Percentiles rank a stretch among this genome's conserved stretches.
Conservation (phyloP, 1,140 invertebrate genomes). For the Alviniconcha marisindica region DNA sequence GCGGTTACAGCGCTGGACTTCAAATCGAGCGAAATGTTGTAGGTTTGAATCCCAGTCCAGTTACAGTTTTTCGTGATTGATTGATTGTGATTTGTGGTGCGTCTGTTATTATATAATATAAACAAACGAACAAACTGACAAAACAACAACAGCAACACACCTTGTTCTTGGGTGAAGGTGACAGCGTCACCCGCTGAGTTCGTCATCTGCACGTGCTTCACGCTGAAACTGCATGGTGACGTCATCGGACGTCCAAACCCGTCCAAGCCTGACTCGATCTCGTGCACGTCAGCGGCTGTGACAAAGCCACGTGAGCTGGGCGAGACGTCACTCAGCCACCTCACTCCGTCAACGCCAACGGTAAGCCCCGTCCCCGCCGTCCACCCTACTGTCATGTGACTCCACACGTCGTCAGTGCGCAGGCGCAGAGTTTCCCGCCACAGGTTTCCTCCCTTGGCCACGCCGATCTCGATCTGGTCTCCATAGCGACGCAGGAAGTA, state of each 20-base stretch:
- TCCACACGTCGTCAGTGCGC: conserved; percentile 38
- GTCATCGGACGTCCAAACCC: conserved; percentile 38
- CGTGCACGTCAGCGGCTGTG: conserved; percentile 10
- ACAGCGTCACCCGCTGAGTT: conserved; percentile 10
- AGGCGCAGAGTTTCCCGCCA: conserved; percentile 61
- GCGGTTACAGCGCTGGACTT: too few species aligned
- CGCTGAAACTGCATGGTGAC: conserved; percentile 35
- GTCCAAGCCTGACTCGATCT: conserved; percentile 46
- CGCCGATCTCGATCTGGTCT: conserved; percentile 64
- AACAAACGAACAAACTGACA: too few species aligned
- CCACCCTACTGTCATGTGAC: conserved; percentile 57
- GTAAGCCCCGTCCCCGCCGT: conserved; percentile 48
- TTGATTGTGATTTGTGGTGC: too few species aligned
- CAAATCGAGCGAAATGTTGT: too few species aligned
- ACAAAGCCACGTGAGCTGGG: conserved; percentile 4
- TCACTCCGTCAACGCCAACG: conserved; percentile 58
- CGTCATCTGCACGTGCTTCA: conserved; percentile 9
- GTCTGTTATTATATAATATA: too few species aligned
- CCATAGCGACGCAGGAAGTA: conserved; percentile 61
- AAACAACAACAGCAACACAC: too few species aligned
- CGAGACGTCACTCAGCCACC: conserved; percentile 7
- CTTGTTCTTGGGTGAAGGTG: neutral
- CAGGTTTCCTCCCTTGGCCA: conserved; percentile 40
- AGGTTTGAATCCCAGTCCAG: too few species aligned
- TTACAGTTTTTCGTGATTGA: too few species aligned